These are phyloP conservation scores for Dryas iulia DNA, from an alignment of 1,140 invertebrate genomes.

Conservation along the genomic window DNA sequence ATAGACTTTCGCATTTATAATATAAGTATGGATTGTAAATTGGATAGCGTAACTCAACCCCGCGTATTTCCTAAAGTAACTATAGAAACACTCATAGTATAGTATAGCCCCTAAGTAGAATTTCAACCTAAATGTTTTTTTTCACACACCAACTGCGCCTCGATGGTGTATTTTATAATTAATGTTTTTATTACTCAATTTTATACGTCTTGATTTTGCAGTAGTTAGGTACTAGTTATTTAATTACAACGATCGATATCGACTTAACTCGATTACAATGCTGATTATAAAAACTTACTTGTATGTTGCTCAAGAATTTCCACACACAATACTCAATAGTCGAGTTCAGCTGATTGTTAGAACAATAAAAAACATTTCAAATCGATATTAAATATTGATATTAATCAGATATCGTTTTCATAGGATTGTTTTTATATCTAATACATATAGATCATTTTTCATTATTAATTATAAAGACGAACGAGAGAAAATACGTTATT, in stretches of 20 bases:
- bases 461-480: background rate
- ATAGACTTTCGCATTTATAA: no score
- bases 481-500: background rate
- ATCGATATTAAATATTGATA: slow-evolving; percentile 1
- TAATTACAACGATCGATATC: background rate
- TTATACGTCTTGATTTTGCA: background rate
- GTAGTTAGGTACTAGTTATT: background rate
- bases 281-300: background rate
- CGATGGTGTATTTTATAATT: background rate
- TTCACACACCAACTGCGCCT: background rate
- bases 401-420: background rate
- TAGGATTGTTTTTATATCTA: background rate
- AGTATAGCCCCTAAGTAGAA: no score
- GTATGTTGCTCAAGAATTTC: background rate
- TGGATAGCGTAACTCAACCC: no score
- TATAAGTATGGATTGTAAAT: no score
- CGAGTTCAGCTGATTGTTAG: background rate
- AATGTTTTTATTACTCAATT: background rate
- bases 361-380: background rate
- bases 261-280: background rate
- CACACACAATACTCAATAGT: background rate
- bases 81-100: no score
- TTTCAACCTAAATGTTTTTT: no score
- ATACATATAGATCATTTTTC: background rate
- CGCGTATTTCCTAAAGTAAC: no score